Base-by-base conservation (phyloP, 53 echinoderm and acorn worm species). In the Paracentrotus lividus region DNA sequence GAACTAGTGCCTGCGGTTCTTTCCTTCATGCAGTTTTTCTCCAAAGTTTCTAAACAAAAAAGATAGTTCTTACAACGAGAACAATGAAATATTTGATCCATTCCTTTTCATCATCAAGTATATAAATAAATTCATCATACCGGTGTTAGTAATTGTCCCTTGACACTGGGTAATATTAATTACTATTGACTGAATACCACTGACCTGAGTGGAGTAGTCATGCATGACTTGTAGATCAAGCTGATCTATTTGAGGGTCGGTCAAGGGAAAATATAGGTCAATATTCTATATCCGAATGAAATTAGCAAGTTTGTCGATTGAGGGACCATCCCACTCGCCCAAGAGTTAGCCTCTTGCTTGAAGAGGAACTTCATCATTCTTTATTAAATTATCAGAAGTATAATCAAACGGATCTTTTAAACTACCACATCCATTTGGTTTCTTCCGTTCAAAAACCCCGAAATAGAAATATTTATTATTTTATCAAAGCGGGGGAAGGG, bases 171-270 rank as follows among this genome's bases (percentile, higher is more conserved):
- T 20, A 36, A 72, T 72, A 34, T 38, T 72, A 38, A n/a, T 57
- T 34, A 12, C 5, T 16, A 38, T 32, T 18, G 14, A 20, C 0
- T 64, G 16, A 72, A 15, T 72, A 40, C 36, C 36, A 72, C 18
- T 40, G 72, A 72, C 72, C 40, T 72, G 40, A 72, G 40, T 13
- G 67, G 9, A 32, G 14, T 67, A 33, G 72, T 38, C 72, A 72
- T 72, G 72, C 18, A 20, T 72, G 40, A 72, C 36, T 20, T 40
- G 69, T 34, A 69, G 34, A 72, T 72, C 72, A 72, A 36, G 36
- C 72, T 72, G 72, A 72, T 72, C 72, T 72, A 72, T 40, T 72
- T 72, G 6, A 72, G 72, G 10, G 15, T 38, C 5, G 40, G 72
- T 40, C 36, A 36, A 18, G 6, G 15, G 18, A 20, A 40, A 72